Evolutionary conservation across 1,140 invertebrate species (phyloP), one percentile per base, ranked within the genome.

Genomic region (Calosoma granatense): DNA sequence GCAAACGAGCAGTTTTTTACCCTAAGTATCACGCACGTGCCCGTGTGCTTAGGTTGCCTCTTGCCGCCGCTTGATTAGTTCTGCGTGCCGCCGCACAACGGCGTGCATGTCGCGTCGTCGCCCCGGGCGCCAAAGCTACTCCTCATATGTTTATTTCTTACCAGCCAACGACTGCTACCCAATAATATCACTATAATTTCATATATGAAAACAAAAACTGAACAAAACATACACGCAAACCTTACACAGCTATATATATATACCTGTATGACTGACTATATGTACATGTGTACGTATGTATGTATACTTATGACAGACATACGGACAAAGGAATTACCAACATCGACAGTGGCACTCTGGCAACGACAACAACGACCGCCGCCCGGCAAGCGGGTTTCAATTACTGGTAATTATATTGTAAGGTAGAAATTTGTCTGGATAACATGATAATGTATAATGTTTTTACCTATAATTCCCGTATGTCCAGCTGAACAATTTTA

Each of bases 161-260:
- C 26, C 26, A 30, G 26, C 26, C 6, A 14, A 30, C 26, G 14
- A 30, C 4, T 30, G 14, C 26, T 30, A 30, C 4, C 26, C 26
- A 30, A 30, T 30, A 30, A 30, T 30, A 30, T 30, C 6, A 30
- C 26, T 47, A 47, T 47, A 47, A 47, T 47, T 47, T 47, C 26
- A 30, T 30, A 30, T 30, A 30, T 14, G 26, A 30, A 30, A 30
- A 30, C 26, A 30, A 30, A 30, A 30, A 30, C 26, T 4, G 6
- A 30, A 30, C 26, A 14, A 30, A 30, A 30, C 4, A 4, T 6
- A 30, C 26, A 30, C 26, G 26, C 26, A 30, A 30, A 4, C 26
- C 6, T 30, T 30, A 6, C 26, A 14, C 14, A n/a, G n/a, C n/a
- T n/a, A n/a, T n/a, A n/a, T n/a, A 36, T 36, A 36, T 36, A n/a